phyloP scores from a whole-genome alignment of 2,888 invertebrate genomes.

The Iphiclides podalirius region DNA sequence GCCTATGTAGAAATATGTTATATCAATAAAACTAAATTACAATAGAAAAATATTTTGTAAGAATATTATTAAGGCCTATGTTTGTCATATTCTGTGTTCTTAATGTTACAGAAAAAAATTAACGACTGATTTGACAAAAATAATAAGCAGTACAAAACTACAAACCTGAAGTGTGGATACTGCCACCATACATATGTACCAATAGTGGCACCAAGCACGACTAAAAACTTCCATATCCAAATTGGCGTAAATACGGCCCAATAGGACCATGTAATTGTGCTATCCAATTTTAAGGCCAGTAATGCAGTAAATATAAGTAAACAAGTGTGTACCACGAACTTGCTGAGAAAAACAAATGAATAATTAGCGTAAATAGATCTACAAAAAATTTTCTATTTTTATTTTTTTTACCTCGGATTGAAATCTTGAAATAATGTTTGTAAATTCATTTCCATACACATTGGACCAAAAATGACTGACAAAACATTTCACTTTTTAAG shows the following conservation, averaged over 20 bases:
- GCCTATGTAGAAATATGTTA: too few relatives aligned
- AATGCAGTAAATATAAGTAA: constrained; percentile 94
- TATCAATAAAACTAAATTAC: too few relatives aligned
- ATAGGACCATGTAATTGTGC: constrained; percentile 93
- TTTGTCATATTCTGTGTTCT: too few relatives aligned
- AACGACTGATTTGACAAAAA: too few relatives aligned
- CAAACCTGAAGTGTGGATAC: constrained; percentile 95
- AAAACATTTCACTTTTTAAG: constrained; percentile 46
- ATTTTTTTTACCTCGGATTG: constrained; percentile 87
- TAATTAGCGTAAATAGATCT: constrained; percentile 1
- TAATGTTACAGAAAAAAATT: too few relatives aligned
- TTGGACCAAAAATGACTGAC: constrained; percentile 41
- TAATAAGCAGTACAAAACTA: too few relatives aligned
- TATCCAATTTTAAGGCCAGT: constrained; percentile 94
- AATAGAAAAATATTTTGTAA: too few relatives aligned
- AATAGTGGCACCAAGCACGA: constrained; percentile 92
- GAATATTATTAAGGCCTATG: too few relatives aligned
- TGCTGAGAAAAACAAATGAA: constrained; percentile 80
- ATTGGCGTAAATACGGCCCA: constrained; percentile 98
- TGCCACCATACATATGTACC: constrained; percentile 98
- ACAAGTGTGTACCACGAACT: constrained; percentile 97
- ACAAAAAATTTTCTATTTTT: not conserved
- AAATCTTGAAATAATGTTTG: constrained; percentile 94
- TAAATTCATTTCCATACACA: constrained; percentile 87
- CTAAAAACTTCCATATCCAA: constrained; percentile 98